These are phyloP conservation scores for Enteromius treurensis DNA, from an alignment of 2,797 vertebrate species.

Conservation along the genomic window DNA sequence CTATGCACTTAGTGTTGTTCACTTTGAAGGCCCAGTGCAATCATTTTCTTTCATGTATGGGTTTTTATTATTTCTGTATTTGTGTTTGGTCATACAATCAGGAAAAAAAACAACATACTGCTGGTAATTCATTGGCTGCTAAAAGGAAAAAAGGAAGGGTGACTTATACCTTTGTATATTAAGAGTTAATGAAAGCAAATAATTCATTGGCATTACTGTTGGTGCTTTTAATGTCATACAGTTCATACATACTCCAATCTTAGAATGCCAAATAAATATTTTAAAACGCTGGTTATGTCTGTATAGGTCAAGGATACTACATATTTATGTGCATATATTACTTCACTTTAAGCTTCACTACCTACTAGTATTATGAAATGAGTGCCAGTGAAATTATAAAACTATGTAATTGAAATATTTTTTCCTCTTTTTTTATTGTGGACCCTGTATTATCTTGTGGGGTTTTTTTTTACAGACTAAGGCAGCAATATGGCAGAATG, in stretches of 20 bases:
- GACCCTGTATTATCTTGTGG: background rate
- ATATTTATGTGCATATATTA: background rate
- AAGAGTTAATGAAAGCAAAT: background rate
- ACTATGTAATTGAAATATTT: background rate
- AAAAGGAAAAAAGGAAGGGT: background rate
- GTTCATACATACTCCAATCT: background rate
- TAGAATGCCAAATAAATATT: background rate
- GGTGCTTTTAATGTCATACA: background rate
- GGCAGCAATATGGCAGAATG: background rate
- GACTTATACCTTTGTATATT: background rate
- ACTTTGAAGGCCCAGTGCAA: constrained; percentile 61
- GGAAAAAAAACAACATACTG: background rate
- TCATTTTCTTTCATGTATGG: constrained; percentile 47
- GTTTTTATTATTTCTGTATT: constrained; percentile 25
- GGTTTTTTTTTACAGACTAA: background rate
- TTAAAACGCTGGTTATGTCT: background rate
- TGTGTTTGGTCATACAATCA: constrained; percentile 9
- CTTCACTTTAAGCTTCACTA: background rate
- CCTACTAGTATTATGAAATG: background rate
- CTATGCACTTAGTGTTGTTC: constrained; percentile 27
- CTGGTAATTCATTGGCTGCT: background rate
- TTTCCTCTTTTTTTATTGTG: background rate
- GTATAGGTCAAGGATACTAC: background rate
- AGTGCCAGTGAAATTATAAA: background rate
- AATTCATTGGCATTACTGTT: background rate